Base-by-base conservation (phyloP, 2,797 vertebrate genomes). In the Adelosebastes latens region DNA sequence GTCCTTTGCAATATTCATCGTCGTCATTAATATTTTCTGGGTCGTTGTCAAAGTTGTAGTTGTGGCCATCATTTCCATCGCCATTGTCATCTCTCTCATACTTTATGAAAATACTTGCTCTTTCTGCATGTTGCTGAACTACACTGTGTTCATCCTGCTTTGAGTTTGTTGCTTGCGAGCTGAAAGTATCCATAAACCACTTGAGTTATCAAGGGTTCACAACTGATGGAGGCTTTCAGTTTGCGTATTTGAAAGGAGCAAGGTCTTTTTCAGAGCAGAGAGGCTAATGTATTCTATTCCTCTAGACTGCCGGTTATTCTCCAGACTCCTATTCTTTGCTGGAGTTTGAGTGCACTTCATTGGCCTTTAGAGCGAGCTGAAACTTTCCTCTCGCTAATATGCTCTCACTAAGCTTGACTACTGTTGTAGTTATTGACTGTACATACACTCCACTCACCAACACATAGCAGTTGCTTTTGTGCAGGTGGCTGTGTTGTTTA, bases 201-300 rank as follows among this genome's bases (percentile, higher is more conserved):
- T 75, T 16, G 1, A 60, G 64, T 64, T 85, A 77, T 84, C 18
- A 80, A 64, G 64, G 29, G 34, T 78, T 87, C 77, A 70, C 82
- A 79, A 74, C 55, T 77, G 73, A 86, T 69, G 29, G 70, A 84
- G 72, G 79, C 49, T 79, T 69, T 84, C 22, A 53, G 25, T 78
- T 83, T 76, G 59, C 18, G 2, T 56, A 46, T 83, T 79, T 85
- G 65, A 87, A 87, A 89, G 77, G 56, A 80, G 72, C 52, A 53
- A 67, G 80, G 67, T 79, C 66, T 81, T 76, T 81, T 76, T 82
- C 31, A 70, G 73, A 70, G 76, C 56, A 5, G 34, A 82, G 55
- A 86, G 79, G 63, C 24, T 80, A 85, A 92, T 90, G 64, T 77
- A 88, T 88, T 91, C 80, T 62, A 20, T 83, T 83, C 61, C 72